Evolutionary conservation across 2,113 vertebrate genomes (phyloP), one percentile per base, ranked within the genome.

Genomic region (Pomatostomus ruficeps): DNA sequence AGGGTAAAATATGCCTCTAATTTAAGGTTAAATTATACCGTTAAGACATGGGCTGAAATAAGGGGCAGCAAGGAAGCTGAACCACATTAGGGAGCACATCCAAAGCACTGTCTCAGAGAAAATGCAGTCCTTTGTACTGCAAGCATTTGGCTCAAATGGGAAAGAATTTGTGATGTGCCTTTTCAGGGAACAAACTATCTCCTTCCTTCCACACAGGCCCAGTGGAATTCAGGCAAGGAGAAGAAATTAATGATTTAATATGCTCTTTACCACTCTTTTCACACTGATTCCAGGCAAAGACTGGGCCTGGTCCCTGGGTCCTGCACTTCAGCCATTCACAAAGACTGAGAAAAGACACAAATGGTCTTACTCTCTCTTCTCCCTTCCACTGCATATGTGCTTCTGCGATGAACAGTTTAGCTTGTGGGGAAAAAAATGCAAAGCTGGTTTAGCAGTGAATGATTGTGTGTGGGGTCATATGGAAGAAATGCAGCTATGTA

Each of bases 1-100:
- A 94, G 80, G 70, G 77, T 59, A 91, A 95, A 94, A 96, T 89
- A 87, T 87, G 89, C 94, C 93, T 87, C 94, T 87, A 95, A 95
- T 92, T 96, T 95, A 82, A 89, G 61, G 84, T 84, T 91, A 95
- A 95, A 95, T 95, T 95, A 93, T 91, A 93, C 87, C 43, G 19
- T 91, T 96, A 93, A 96, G 75, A 16, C 91, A 55, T 38, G 75
- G 82, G 74, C 59, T 74, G 81, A 94, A 93, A 74, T 95, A 51
- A 93, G 91, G 84, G 38, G 59, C 91, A 93, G 43, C 57, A 22
- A 96, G 43, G 73, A 97, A 92, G 43, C 58, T 85, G 85, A 85
- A 80, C 78, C 88, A 91, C 85, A 70, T 83, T 66, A 85, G 59
- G 59, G 55, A 96, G 82, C 18, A 16, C 63, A 80, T 91, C 88